Evolutionary conservation across 2,888 invertebrate genomes (phyloP), one percentile per base, ranked within the genome.

Genomic region (Epinotia bilunana): DNA sequence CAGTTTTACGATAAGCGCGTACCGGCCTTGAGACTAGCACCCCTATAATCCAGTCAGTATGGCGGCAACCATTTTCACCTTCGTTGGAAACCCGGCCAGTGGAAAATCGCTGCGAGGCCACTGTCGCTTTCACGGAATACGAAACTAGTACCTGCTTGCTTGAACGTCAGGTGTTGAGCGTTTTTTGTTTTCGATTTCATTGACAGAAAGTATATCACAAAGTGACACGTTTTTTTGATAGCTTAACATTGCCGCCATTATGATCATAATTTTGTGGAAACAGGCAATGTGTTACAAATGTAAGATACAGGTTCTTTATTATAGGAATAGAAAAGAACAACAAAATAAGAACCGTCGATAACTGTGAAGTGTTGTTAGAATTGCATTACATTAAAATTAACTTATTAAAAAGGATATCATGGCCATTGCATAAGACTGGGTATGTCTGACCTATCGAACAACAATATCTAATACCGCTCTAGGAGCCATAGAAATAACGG

Each of bases 71-170:
- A 82, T 89, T 91, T 91, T 91, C 91, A 90, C 91, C 87, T 87
- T 88, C 87, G 83, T 81, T 81, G 79, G 80, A 79, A 77, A 76
- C 72, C 72, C 68, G 76, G 80, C 82, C 78, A 84, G 79, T 87
- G 86, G 87, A 89, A 90, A 90, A 84, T 80, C 83, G 80, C 73
- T 80, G 83, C 86, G 81, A 87, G 85, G 86, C 86, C 86, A 87
- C 86, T 86, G 78, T 89, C 86, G 82, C 92, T 92, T 92, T 92
- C 91, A 83, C 86, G 79, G 74, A 64, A 60, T 70, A 74, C 69
- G 72, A 61, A 12, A n/a, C n/a, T n/a, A n/a, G 74, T 74, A 64
- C 65, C 55, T 72, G 60, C 33, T 64, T 39, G 53, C 55, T 71
- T 64, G 49, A 64, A 71, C 70, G 65, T 57, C 67, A 72, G 72